These are phyloP conservation scores for Ceyx cyanopectus DNA, from an alignment of 2,113 vertebrate genomes.

Conservation along the genomic window DNA sequence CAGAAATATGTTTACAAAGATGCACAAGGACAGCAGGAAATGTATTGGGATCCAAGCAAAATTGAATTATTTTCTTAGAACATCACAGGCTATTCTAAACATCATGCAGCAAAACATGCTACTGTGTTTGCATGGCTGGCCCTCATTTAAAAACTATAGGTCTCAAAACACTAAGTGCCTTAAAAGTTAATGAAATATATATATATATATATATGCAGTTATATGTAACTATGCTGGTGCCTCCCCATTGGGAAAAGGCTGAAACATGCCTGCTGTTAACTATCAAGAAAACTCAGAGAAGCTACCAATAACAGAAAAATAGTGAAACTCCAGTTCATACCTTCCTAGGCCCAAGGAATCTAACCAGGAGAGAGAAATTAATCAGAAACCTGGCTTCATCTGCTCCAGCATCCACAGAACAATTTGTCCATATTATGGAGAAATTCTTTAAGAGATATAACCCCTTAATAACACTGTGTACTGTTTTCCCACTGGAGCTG, in stretches of 20 bases:
- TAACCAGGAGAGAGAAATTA: background rate
- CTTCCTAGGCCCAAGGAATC: background rate
- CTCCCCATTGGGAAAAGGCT: background rate
- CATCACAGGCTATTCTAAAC: background rate
- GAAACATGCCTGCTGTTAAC: background rate
- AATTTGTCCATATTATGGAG: background rate
- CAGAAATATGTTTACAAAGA: background rate
- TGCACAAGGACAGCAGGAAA: background rate
- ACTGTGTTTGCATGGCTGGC: background rate
- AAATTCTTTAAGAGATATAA: background rate
- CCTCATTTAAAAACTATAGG: background rate
- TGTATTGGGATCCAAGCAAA: background rate
- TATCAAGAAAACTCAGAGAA: background rate
- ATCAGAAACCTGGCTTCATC: background rate
- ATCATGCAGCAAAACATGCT: background rate
- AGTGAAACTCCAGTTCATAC: background rate
- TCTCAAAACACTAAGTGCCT: background rate
- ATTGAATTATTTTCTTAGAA: background rate
- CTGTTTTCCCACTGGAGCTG: background rate
- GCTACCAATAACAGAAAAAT: background rate
- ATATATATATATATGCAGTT: background rate
- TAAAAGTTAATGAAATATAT: background rate
- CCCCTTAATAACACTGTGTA: background rate
- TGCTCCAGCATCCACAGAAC: background rate
- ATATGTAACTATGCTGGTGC: background rate